These are phyloP conservation scores for Alectura lathami DNA, from an alignment of 2,113 vertebrate species.

Conservation along the genomic window DNA sequence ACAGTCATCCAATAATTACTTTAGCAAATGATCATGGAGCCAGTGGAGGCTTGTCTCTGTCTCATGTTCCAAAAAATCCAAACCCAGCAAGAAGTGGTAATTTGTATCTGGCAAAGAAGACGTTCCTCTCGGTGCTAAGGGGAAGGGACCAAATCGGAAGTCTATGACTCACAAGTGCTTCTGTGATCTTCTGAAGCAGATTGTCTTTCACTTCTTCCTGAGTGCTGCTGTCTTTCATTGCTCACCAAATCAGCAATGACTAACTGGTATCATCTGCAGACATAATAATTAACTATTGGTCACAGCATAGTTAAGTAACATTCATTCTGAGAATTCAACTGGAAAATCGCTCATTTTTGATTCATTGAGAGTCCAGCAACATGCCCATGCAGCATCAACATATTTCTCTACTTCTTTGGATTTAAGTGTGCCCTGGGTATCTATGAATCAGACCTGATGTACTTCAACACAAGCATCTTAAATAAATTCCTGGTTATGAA, in stretches of 20 bases:
- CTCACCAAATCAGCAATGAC: background rate
- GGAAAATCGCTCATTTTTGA: background rate
- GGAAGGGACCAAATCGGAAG: background rate
- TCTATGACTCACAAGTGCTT: background rate
- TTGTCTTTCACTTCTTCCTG: background rate
- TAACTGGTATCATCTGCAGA: background rate
- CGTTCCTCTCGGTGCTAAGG: background rate
- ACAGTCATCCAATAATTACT: background rate
- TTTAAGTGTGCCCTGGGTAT: background rate
- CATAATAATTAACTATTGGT: background rate
- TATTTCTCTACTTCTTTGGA: background rate
- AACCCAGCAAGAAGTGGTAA: background rate
- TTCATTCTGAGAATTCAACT: background rate
- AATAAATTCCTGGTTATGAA: background rate
- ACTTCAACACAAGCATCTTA: background rate
- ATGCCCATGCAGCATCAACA: fast-evolving
- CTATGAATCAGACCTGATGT: background rate
- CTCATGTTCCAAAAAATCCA: background rate
- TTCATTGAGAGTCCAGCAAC: background rate
- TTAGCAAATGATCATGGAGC: background rate
- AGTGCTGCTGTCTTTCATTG: background rate
- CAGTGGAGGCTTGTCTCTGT: background rate
- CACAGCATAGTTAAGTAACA: background rate
- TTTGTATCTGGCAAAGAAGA: background rate
- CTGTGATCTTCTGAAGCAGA: background rate